Conservation (phyloP, 2,113 vertebrate genomes). For the Microcebus ravelobensis region DNA sequence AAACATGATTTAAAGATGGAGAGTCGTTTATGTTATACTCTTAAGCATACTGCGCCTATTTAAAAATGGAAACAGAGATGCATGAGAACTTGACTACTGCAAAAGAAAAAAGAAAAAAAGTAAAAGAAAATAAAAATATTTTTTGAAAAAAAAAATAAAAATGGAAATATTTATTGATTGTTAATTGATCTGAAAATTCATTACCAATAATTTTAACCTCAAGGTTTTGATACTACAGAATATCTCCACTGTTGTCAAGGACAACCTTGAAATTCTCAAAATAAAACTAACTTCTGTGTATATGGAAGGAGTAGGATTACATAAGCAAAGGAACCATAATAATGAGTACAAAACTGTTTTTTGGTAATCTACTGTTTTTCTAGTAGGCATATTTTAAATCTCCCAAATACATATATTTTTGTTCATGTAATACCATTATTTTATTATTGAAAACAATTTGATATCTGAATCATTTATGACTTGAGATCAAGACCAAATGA, state of each 20-base stretch:
- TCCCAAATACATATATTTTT: not conserved
- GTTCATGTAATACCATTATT: not conserved
- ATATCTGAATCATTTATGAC: not conserved
- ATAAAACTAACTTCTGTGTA: not conserved
- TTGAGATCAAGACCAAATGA: not conserved
- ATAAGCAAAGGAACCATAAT: not conserved
- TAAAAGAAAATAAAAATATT: too few relatives aligned
- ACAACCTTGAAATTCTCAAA: constrained; percentile 26
- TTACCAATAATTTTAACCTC: constrained; percentile 14
- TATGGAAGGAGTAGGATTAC: not conserved
- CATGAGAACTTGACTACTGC: too few relatives aligned
- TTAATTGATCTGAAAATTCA: not conserved
- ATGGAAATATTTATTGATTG: constrained; percentile 12
- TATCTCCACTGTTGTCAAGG: constrained; percentile 13
- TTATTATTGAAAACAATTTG: not conserved
- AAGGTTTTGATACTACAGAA: not conserved
- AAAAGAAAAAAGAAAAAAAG: too few relatives aligned
- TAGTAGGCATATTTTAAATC: not conserved
- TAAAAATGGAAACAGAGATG: too few relatives aligned
- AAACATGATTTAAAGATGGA: not conserved
- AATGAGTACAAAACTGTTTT: not conserved
- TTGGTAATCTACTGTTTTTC: not conserved
- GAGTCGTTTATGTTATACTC: not conserved
- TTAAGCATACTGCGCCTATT: not conserved
- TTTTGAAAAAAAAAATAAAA: not conserved